Conservation (phyloP, 2,113 vertebrate genomes). For the Ageneiosus marmoratus region DNA sequence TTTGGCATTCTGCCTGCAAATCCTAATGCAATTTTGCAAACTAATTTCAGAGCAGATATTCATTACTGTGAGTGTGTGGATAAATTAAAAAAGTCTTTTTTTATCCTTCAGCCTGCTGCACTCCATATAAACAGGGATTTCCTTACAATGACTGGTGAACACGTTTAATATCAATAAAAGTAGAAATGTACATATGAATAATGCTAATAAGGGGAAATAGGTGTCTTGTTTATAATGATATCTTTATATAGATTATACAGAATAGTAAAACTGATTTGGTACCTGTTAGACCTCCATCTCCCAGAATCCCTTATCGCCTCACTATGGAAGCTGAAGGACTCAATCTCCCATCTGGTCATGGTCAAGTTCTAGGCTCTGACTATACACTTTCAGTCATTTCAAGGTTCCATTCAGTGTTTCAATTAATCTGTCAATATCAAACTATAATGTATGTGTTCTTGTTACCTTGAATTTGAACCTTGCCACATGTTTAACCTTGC, state of each 20-base stretch:
- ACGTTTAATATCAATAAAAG: background rate
- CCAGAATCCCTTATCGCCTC: too few species aligned
- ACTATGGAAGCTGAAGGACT: too few species aligned
- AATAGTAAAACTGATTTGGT: background rate
- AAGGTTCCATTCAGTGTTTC: too few species aligned
- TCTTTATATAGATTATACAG: background rate
- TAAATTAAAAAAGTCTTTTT: background rate
- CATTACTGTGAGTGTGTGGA: background rate
- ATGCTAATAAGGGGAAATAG: background rate
- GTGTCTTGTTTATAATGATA: background rate
- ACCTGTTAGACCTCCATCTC: background rate
- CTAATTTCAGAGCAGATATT: conserved; percentile 27
- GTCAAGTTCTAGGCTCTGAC: too few species aligned
- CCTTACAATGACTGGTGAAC: background rate
- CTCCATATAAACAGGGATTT: background rate
- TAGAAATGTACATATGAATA: background rate
- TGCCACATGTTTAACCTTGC: too few species aligned
- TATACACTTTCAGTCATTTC: too few species aligned
- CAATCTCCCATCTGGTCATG: too few species aligned
- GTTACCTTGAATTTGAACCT: too few species aligned
- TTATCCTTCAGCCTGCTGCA: background rate
- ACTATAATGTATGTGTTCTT: too few species aligned
- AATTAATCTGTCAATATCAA: too few species aligned
- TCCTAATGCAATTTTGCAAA: conserved; percentile 26
- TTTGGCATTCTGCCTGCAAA: background rate